These are phyloP conservation scores for Nipponacmea schrenckii DNA, from an alignment of 2,888 invertebrate genomes.

Conservation along the genomic window DNA sequence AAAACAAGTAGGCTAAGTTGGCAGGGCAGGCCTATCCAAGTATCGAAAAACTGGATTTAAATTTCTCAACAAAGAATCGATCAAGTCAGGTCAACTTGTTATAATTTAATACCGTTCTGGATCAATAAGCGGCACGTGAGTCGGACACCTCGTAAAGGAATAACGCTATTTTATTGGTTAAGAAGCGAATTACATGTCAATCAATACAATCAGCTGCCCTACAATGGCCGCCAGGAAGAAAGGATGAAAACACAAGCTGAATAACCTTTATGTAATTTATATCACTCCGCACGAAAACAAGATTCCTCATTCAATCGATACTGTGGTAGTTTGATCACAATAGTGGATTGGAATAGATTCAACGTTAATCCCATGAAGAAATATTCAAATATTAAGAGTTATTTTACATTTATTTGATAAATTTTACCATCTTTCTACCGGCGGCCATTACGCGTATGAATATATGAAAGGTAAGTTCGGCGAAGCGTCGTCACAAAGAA, in stretches of 20 bases:
- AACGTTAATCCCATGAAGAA: no score
- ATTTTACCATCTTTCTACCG: background rate
- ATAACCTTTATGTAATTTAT: conserved; percentile 12
- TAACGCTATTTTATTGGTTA: conserved; percentile 15
- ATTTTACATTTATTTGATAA: no score
- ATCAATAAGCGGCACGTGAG: background rate
- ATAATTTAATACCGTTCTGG: no score
- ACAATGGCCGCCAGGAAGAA: conserved; percentile 24
- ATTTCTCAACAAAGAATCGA: no score
- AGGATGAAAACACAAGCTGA: conserved; percentile 31
- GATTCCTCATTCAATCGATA: no score
- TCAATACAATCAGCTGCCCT: conserved; percentile 22
- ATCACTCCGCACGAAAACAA: background rate
- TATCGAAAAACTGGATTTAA: no score
- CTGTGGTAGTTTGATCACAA: no score
- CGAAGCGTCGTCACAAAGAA: conserved; percentile 8
- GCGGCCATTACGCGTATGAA: conserved; percentile 9
- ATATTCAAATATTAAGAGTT: no score
- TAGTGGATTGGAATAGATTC: no score
- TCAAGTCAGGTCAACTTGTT: no score
- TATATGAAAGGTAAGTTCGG: conserved; percentile 5
- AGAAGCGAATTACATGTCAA: conserved; percentile 16
- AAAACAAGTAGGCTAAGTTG: no score
- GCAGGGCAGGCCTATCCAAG: no score
- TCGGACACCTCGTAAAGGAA: background rate